These are phyloP conservation scores for Caenorhabditis briggsae DNA, from an alignment of 1,140 invertebrate species.

Conservation along the genomic window DNA sequence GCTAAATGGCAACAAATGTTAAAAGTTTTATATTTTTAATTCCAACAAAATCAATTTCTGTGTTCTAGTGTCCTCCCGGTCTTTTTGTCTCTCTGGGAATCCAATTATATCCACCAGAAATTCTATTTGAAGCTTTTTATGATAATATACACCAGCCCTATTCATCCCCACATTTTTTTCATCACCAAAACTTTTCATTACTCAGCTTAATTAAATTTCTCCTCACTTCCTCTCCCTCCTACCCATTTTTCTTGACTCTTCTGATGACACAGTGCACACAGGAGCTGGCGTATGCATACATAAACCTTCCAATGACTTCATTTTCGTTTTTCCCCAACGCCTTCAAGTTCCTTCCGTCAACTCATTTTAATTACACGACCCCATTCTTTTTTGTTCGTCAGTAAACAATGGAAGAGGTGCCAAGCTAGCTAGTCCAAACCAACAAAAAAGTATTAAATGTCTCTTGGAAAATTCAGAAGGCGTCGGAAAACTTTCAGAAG, in stretches of 20 bases:
- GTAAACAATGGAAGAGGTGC: conserved; percentile 48
- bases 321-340: background rate
- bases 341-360: conserved; percentile 6
- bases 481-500: background rate
- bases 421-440: background rate
- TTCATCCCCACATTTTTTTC: background rate
- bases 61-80: too few relatives aligned
- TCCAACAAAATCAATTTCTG: too few relatives aligned
- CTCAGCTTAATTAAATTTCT: conserved; percentile 5
- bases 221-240: background rate
- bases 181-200: background rate
- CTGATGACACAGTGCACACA: background rate
- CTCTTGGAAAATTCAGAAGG: background rate
- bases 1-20: too few relatives aligned
- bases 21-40: too few relatives aligned
- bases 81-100: too few relatives aligned
- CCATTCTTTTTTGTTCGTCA: background rate
- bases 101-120: too few relatives aligned
- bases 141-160: too few relatives aligned
- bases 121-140: too few relatives aligned
- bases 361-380: conserved; percentile 35
- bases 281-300: background rate
- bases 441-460: conserved; percentile 34
- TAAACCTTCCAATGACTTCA: conserved; percentile 1
- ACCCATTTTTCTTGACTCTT: background rate